phyloP scores from a whole-genome alignment of 2,797 vertebrate genomes.

The Leucoraja ocellata region DNA sequence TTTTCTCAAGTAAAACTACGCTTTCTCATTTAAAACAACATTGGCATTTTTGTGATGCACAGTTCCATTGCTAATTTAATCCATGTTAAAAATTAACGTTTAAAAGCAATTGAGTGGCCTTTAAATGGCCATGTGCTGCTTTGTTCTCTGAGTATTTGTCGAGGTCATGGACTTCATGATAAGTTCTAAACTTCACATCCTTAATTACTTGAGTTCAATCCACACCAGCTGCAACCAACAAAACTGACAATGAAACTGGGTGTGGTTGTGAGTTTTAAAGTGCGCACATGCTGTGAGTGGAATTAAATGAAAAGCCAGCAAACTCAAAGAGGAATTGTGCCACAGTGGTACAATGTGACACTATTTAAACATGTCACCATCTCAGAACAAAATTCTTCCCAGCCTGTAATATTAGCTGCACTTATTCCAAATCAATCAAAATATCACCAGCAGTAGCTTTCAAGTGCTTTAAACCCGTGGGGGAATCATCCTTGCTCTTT shows the following conservation, averaged over 20 bases:
- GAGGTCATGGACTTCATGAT: background rate
- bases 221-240: background rate
- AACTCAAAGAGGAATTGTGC: background rate
- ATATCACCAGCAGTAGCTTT: background rate
- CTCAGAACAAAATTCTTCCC: background rate
- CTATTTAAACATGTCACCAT: background rate
- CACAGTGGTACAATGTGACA: background rate
- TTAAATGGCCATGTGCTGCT: background rate
- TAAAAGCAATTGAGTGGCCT: constrained; percentile 19
- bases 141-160: background rate
- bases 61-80: background rate
- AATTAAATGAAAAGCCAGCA: background rate
- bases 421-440: background rate
- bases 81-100: constrained; percentile 4
- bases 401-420: background rate
- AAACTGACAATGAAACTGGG: background rate
- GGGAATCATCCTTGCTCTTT: background rate
- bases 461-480: background rate
- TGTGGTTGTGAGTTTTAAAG: background rate
- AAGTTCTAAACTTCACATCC: background rate
- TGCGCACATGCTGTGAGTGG: background rate
- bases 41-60: background rate
- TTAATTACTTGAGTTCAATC: background rate
- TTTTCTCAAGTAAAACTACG: background rate
- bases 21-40: background rate